Conservation (phyloP, 2,797 vertebrate genomes). For the Cossypha dichroa region DNA sequence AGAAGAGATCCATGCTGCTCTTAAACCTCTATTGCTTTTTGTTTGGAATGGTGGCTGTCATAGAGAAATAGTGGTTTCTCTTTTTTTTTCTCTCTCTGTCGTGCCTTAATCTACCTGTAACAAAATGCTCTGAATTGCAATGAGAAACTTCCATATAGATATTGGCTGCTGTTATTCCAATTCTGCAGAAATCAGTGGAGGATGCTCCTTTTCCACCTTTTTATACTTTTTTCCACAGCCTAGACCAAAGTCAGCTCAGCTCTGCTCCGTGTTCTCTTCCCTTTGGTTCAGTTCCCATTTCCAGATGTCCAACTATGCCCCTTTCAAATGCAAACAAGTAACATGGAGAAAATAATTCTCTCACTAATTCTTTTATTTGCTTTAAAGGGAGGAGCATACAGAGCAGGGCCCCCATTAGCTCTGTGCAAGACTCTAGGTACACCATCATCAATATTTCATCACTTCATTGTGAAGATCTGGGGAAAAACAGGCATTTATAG, state of each 20-base stretch:
- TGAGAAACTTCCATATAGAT: not conserved
- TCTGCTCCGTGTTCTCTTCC: not conserved
- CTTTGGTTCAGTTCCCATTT: not conserved
- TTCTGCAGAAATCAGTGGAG: not conserved
- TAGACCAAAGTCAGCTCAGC: not conserved
- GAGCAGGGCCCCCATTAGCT: not conserved
- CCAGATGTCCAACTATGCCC: not conserved
- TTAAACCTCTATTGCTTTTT: not conserved
- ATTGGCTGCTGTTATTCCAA: not conserved
- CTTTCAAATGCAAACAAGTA: not conserved
- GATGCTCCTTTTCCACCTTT: not conserved
- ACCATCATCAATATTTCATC: not conserved
- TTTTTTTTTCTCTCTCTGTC: not conserved
- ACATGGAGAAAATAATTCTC: not conserved
- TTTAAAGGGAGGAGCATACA: fast-evolving
- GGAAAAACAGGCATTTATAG: not conserved
- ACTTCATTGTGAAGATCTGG: not conserved
- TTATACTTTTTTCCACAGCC: not conserved
- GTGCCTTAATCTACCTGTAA: not conserved
- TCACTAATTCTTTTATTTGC: not conserved
- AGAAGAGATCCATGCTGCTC: not conserved
- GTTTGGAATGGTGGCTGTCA: not conserved
- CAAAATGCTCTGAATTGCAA: not conserved
- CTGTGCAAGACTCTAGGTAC: not conserved
- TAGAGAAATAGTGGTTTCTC: not conserved